These are phyloP conservation scores for Hylaeus volcanicus DNA, from an alignment of 1,140 invertebrate species.

Conservation along the genomic window DNA sequence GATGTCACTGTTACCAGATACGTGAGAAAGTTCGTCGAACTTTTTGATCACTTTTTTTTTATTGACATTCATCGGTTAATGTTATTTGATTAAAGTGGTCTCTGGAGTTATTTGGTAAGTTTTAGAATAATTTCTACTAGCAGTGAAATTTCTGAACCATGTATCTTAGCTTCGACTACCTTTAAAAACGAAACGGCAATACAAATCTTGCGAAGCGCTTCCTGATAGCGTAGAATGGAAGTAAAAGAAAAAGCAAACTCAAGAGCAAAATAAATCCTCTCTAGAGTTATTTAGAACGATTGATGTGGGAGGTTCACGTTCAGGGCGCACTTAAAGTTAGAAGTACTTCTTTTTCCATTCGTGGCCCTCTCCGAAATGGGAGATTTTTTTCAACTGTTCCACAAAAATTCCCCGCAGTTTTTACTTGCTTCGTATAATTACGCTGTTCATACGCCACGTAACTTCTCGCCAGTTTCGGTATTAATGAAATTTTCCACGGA, in stretches of 20 bases:
- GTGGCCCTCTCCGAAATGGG: not conserved
- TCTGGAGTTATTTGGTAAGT: too few relatives aligned
- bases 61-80: too few relatives aligned
- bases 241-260: not conserved
- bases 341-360: slow-evolving; percentile 20
- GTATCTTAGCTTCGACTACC: too few relatives aligned
- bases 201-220: slow-evolving; percentile 30
- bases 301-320: slow-evolving; percentile 55
- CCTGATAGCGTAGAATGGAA: slow-evolving; percentile 20
- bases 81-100: too few relatives aligned
- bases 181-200: not conserved
- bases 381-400: not conserved
- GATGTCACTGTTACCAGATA: too few relatives aligned
- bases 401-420: not conserved
- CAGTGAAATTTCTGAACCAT: too few relatives aligned
- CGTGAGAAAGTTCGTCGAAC: too few relatives aligned
- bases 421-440: not conserved
- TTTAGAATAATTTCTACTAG: too few relatives aligned
- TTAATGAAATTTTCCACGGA: slow-evolving; percentile 20
- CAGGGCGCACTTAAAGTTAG: slow-evolving; percentile 33
- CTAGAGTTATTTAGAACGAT: slow-evolving; percentile 55
- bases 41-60: too few relatives aligned
- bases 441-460: too few relatives aligned
- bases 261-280: slow-evolving; percentile 56
- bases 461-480: not conserved